Evolutionary conservation across 2,113 vertebrate genomes (phyloP), one percentile per base, ranked within the genome.

Genomic region (Gnathonemus echidnorhynchus): DNA sequence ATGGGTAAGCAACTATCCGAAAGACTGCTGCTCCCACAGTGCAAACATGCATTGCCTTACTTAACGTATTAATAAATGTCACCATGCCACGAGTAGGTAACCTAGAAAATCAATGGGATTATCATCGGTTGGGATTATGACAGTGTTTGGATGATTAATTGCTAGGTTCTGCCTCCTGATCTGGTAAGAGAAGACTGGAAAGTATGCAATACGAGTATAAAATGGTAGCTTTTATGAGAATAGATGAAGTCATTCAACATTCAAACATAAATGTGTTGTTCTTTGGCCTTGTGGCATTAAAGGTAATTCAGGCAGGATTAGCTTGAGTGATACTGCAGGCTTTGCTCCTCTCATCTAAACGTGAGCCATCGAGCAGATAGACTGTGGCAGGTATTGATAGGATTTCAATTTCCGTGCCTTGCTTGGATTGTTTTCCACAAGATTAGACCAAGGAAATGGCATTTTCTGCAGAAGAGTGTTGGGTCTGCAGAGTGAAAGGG

Each of bases 131-230:
- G 46, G 86, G 49, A 87, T 53, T 87, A 53, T 17, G 27, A 5
- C n/a, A 53, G 86, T 31, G 53, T 87, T 87, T 87, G 49, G 50
- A 53, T 27, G 48, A 53, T 87, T 87, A 87, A 56, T 87, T 49
- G 50, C 21, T 53, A 39, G 50, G 31, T 56, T 87, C 50, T 48
- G 24, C 50, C 2, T 53, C 50, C 50, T 56, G 86, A 87, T 53
- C 46, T 3, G 17, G 50, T 52, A 53, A 48, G 3, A 87, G 50
- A 31, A 87, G 15, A 3, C 86, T 50, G 9, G 27, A 52, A 21
- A 50, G 85, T 15, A 39, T 35, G 50, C 27, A 13, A 50, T 15
- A 0, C 13, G 7, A 53, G 86, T 53, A 35, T 53, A 17, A 7
- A 53, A 87, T 39, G 48, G 49, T 5, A 56, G 17, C 50, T 21